These are phyloP conservation scores for Dorcus hopei DNA, from an alignment of 2,888 invertebrate species.

Conservation along the genomic window DNA sequence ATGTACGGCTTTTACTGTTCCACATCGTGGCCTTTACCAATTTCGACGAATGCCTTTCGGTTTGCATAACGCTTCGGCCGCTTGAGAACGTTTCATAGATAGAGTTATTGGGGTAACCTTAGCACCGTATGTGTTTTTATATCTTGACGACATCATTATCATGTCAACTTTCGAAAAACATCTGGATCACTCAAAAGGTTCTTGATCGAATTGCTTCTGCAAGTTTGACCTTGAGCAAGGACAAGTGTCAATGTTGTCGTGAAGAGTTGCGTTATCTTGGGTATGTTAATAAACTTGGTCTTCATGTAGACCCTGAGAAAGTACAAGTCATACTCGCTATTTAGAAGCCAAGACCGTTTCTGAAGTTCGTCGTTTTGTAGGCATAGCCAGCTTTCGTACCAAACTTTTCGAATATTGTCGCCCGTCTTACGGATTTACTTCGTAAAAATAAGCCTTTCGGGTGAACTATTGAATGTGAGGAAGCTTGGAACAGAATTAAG, in stretches of 20 bases:
- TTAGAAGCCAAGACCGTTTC: conserved; percentile 26
- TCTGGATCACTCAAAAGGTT: conserved; percentile 23
- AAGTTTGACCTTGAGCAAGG: conserved; percentile 26
- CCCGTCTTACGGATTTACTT: no score
- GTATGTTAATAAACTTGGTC: conserved; percentile 25
- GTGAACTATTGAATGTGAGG: no score
- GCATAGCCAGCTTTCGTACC: no score
- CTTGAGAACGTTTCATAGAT: no score
- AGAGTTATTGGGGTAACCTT: no score
- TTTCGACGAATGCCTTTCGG: conserved; percentile 28
- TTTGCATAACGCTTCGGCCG: no score
- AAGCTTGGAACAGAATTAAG: no score
- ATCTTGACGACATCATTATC: conserved; percentile 32
- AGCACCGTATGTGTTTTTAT: conserved; percentile 17
- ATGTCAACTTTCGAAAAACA: conserved; percentile 17
- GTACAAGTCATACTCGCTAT: conserved; percentile 30
- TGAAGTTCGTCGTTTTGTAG: no score
- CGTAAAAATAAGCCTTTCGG: no score
- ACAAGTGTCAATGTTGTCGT: conserved; percentile 27
- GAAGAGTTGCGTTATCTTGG: conserved; percentile 31
- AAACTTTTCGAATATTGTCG: no score
- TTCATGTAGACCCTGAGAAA: conserved; percentile 32
- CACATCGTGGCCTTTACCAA: conserved; percentile 30
- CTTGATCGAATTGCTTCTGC: conserved; percentile 17
- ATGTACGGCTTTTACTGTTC: conserved; percentile 36